A percentile compares a stretch with the other conserved stretches of the same genome.
Conservation (phyloP, 1,140 invertebrate species). For the Drosophila rufa region DNA sequence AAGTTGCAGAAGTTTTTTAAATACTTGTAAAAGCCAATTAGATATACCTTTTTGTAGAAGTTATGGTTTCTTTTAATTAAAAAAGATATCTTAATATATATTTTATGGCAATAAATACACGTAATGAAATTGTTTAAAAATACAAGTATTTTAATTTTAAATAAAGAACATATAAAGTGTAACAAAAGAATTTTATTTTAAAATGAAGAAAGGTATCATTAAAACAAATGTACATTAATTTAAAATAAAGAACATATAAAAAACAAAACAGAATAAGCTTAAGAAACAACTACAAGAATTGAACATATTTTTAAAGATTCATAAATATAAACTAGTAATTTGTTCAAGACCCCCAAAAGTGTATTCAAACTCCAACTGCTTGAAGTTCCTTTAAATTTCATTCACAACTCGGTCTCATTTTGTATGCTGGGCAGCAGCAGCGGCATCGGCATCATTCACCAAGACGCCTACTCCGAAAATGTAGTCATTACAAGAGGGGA, state of each 20-base stretch:
- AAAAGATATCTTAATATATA: too few relatives aligned
- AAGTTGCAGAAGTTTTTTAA: not conserved
- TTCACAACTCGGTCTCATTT: constrained; percentile 74
- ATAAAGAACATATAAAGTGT: too few relatives aligned
- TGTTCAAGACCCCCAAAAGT: not conserved
- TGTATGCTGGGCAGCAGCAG: constrained; percentile 71
- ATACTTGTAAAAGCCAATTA: not conserved
- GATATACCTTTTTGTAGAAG: too few relatives aligned
- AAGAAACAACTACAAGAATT: too few relatives aligned
- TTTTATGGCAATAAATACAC: not conserved
- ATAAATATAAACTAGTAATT: too few relatives aligned
- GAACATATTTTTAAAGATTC: not conserved
- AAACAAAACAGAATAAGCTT: not conserved
- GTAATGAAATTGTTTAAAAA: too few relatives aligned
- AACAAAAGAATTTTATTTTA: too few relatives aligned
- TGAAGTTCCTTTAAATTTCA: constrained; percentile 51
- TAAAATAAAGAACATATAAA: not conserved
- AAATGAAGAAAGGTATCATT: too few relatives aligned
- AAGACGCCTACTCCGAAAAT: constrained; percentile 68
- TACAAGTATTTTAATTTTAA: too few relatives aligned
- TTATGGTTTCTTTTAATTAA: too few relatives aligned
- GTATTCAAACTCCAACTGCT: constrained; percentile 1
- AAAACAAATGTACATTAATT: too few relatives aligned
- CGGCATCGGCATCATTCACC: constrained; percentile 25
- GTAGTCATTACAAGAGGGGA: constrained; percentile 67